Evolutionary conservation across 2,888 invertebrate genomes (phyloP).

Genomic region (Acrobasis consociella): DNA sequence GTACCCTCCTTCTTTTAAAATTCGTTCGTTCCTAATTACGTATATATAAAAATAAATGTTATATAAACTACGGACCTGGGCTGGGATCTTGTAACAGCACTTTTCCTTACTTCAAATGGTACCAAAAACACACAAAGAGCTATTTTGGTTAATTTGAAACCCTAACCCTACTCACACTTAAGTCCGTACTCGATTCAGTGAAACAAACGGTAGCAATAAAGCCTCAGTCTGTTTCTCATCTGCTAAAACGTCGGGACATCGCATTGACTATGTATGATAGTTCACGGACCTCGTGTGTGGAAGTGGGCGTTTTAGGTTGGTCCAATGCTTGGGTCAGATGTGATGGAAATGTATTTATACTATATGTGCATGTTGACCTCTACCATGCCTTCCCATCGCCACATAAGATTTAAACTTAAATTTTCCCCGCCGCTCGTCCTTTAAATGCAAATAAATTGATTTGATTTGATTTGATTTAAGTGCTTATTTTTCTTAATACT

Average conservation of each 20-base stretch:
- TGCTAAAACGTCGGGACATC: slow-evolving; percentile 19
- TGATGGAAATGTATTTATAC: background rate
- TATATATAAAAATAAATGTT: too few species aligned
- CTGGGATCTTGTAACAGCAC: too few species aligned
- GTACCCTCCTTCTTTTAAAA: too few species aligned
- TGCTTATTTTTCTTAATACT: too few species aligned
- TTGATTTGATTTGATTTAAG: too few species aligned
- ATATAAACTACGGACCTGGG: too few species aligned
- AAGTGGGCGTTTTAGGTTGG: slow-evolving; percentile 4
- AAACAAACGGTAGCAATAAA: slow-evolving; percentile 10
- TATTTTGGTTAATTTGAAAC: slow-evolving; percentile 12
- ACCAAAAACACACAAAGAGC: background rate
- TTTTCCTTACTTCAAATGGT: background rate
- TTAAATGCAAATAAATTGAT: too few species aligned
- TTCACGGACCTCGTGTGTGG: slow-evolving; percentile 5
- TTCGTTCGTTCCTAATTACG: too few species aligned
- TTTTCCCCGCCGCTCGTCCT: too few species aligned
- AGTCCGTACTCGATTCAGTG: background rate
- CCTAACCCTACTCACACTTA: slow-evolving; percentile 11
- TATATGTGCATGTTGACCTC: too few species aligned
- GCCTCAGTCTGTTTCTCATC: slow-evolving; percentile 5
- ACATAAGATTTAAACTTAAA: too few species aligned
- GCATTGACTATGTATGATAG: slow-evolving; percentile 24
- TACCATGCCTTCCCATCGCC: too few species aligned
- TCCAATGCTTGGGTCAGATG: background rate